phyloP scores from a whole-genome alignment of 2,113 vertebrate species.

The Salminus brasiliensis region DNA sequence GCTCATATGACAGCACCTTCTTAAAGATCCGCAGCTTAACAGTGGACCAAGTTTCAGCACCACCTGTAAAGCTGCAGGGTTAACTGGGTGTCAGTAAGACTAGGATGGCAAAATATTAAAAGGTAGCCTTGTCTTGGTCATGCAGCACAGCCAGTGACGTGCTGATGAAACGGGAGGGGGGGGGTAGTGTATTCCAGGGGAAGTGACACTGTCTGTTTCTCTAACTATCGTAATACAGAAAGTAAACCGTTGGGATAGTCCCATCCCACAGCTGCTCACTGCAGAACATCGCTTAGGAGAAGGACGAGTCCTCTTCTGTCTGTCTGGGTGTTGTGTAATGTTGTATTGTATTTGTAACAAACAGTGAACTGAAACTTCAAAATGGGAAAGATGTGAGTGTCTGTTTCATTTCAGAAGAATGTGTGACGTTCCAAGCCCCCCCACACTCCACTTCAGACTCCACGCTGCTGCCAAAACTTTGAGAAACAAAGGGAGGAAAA shows the following conservation, averaged over 20 bases:
- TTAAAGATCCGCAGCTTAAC: too few species aligned
- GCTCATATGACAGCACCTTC: too few species aligned
- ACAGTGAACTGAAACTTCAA: background rate
- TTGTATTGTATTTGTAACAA: background rate
- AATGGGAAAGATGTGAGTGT: background rate
- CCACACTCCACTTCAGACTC: slow-evolving; percentile 29
- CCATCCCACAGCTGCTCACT: background rate
- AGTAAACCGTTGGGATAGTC: background rate
- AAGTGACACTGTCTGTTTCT: background rate
- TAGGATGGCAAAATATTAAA: too few species aligned
- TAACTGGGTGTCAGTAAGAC: too few species aligned
- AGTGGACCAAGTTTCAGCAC: too few species aligned
- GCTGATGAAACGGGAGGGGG: too few species aligned
- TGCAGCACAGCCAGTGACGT: too few species aligned
- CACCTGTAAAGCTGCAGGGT: too few species aligned
- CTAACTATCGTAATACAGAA: background rate
- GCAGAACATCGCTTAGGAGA: background rate
- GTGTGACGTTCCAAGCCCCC: background rate
- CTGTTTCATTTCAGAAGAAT: background rate
- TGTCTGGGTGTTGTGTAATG: background rate
- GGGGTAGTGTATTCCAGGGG: background rate
- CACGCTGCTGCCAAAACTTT: slow-evolving; percentile 33
- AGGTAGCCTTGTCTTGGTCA: too few species aligned
- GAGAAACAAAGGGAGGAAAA: slow-evolving; percentile 44
- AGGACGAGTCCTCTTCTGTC: background rate